Conservation (phyloP, 2,797 vertebrate species). For the Oreochromis grahami region DNA sequence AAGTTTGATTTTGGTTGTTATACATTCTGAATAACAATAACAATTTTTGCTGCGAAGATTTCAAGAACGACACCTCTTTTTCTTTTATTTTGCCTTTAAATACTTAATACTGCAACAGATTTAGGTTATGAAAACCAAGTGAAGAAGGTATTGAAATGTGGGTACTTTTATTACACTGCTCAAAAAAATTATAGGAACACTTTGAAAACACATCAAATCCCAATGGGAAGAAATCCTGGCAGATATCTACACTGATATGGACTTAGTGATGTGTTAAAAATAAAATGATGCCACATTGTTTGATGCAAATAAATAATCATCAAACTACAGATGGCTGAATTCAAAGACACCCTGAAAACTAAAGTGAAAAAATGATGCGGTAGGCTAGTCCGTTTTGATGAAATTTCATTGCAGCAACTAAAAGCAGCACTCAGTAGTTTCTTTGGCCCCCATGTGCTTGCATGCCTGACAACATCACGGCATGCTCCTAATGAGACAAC, state of each 20-base stretch:
- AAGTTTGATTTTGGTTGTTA: background rate
- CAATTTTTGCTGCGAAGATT: fast-evolving
- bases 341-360: background rate
- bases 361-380: fast-evolving
- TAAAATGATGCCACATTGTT: background rate
- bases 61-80: background rate
- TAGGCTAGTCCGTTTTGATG: background rate
- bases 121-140: conserved; percentile 43
- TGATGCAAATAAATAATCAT: background rate
- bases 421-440: background rate
- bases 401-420: background rate
- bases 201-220: background rate
- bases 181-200: background rate
- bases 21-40: background rate
- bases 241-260: background rate
- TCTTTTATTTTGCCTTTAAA: background rate
- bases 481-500: background rate
- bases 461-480: background rate
- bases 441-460: background rate
- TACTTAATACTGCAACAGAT: background rate
- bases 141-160: conserved; percentile 54
- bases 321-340: background rate
- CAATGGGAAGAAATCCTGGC: background rate
- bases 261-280: background rate
- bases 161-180: conserved; percentile 13